These are phyloP conservation scores for Varroa destructor DNA, from an alignment of 1,140 invertebrate species.

Conservation along the genomic window DNA sequence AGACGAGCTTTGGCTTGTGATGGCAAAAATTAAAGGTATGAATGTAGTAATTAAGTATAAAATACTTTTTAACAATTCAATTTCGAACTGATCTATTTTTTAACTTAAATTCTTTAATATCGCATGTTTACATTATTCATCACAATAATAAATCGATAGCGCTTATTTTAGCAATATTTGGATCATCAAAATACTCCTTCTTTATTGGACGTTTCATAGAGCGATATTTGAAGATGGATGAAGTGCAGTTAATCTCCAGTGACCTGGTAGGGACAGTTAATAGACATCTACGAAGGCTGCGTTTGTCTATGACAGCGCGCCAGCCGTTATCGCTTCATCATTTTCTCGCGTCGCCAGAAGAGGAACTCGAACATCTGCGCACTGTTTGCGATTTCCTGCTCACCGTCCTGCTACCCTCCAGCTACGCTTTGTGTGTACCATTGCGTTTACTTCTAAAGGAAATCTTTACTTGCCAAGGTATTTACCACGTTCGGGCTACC, in stretches of 20 bases:
- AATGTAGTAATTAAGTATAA: neutral
- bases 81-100: neutral
- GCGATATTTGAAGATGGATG: slow-evolving; percentile 57
- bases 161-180: too few species aligned
- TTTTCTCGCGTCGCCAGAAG: slow-evolving; percentile 41
- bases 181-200: too few species aligned
- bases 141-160: too few species aligned
- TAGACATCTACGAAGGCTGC: slow-evolving; percentile 68
- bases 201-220: slow-evolving; percentile 50
- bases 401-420: slow-evolving; percentile 60
- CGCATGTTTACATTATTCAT: too few species aligned
- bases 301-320: slow-evolving; percentile 54
- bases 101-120: too few species aligned
- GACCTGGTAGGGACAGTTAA: slow-evolving; percentile 65
- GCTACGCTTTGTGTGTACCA: slow-evolving; percentile 57
- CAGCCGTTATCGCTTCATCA: slow-evolving; percentile 29
- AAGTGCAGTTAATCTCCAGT: slow-evolving; percentile 62
- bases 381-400: slow-evolving; percentile 66
- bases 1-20: slow-evolving; percentile 63
- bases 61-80: neutral
- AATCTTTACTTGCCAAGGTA: slow-evolving; percentile 67
- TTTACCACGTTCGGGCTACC: slow-evolving; percentile 33
- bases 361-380: slow-evolving; percentile 64
- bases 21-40: slow-evolving; percentile 42
- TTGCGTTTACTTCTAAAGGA: slow-evolving; percentile 64